Base-by-base conservation (phyloP, 1,140 invertebrate genomes). In the Drosophila asahinai region DNA sequence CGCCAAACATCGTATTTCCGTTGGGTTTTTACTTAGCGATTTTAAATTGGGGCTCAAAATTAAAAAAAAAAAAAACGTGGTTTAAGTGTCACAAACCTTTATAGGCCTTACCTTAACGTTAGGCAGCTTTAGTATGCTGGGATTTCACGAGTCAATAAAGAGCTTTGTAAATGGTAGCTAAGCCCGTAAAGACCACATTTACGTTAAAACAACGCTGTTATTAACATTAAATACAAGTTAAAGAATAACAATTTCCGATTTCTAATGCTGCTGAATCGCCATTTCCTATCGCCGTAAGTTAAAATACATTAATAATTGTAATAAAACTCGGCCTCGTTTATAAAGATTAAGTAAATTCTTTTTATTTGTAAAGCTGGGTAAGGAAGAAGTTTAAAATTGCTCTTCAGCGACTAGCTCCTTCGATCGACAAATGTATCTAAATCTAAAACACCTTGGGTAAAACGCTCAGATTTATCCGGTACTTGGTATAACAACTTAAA, bases 1-100 rank as follows among this genome's bases (percentile, higher is more conserved):
- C 70, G 58, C 15, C 25, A 61, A 59, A 70, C 72, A 22, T 61
- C 22, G n/a, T 43, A 27, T 40, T 45, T 74, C 67, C 68, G 71
- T 54, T 73, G 12, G 15, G 38, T 45, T 67, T 33, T 52, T 30
- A 22, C 38, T 2, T 9, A 15, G 7, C 52, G 12, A 22, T 55
- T 57, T 8, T n/a, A n/a, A 57, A 57, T 40, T 57, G 54, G 54
- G 14, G 54, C 19, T 57, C 11, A 40, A 40, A 14, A 55, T 22
- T 14, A 12, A 22, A 12, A 3, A 38, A 36, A 36, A 38, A 38
- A 55, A 30, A 27, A 25, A 25, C 4, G 14, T 5, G 6, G 36
- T 22, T 11, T 11, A 22, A 22, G 9, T 57, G 54, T n/a, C 22
- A 5, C 36, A 40, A 42, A 57, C 19, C 36, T 57, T 38, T 25